phyloP scores from a whole-genome alignment of 1,140 invertebrate genomes.

The Ceratosolen fusciceps region DNA sequence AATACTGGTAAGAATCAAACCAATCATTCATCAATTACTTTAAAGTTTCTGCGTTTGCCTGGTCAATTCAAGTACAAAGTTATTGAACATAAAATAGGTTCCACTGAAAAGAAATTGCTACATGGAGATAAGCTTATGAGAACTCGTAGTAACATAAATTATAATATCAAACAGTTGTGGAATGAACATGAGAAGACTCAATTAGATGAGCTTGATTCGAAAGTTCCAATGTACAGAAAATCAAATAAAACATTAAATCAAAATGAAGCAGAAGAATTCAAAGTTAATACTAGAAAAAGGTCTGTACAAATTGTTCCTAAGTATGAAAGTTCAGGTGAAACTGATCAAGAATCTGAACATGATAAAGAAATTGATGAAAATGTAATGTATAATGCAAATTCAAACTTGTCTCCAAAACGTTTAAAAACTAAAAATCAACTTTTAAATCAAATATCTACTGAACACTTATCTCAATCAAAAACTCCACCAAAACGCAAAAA shows the following conservation, averaged over 20 bases:
- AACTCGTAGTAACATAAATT: not conserved
- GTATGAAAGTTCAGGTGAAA: constrained; percentile 1
- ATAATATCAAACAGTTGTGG: not conserved
- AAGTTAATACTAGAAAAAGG: constrained; percentile 17
- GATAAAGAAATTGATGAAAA: constrained; percentile 37
- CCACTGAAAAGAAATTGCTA: not conserved
- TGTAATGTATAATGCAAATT: constrained; percentile 4
- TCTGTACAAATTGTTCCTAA: not conserved
- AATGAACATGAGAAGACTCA: not conserved
- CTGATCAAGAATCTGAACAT: not conserved
- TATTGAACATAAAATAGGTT: constrained; percentile 12
- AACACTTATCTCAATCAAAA: not conserved
- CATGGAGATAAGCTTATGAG: not conserved
- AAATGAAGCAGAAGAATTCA: not conserved
- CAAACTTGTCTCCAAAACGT: constrained; percentile 19
- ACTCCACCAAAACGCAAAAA: not conserved
- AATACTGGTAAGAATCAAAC: constrained; percentile 16
- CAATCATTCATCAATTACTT: not conserved
- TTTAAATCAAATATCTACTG: not conserved
- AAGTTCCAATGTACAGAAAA: not conserved
- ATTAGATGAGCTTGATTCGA: not conserved
- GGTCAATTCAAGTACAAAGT: not conserved
- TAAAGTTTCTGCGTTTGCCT: not conserved
- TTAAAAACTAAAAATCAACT: not conserved
- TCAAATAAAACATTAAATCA: not conserved